A percentile compares a stretch with the other conserved stretches of the same genome.
Evolutionary conservation across 2,797 vertebrate species (phyloP).

Genomic region (Fringilla coelebs): DNA sequence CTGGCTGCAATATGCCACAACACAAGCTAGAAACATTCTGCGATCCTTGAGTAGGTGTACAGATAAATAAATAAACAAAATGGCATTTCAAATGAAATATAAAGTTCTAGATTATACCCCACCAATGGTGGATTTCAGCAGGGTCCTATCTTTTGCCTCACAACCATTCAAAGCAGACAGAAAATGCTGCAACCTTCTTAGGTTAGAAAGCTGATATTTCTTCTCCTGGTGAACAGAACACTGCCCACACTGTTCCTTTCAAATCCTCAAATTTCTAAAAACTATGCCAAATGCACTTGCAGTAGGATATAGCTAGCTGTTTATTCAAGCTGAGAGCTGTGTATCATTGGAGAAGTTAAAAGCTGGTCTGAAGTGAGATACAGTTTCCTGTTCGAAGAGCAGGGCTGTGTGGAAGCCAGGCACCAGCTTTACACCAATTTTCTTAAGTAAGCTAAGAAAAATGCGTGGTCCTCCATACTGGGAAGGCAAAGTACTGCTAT

Average conservation of each 20-base stretch:
- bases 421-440: neutral
- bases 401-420: neutral
- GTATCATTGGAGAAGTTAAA: neutral
- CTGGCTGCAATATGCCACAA: slow-evolving; percentile 5
- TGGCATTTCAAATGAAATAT: neutral
- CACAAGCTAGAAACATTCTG: neutral
- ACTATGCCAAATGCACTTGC: neutral
- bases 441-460: neutral
- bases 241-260: slow-evolving; percentile 36
- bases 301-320: neutral
- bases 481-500: neutral
- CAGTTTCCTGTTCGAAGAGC: neutral
- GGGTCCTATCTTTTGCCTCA: neutral
- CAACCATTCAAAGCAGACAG: neutral
- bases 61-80: slow-evolving; percentile 5
- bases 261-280: slow-evolving; percentile 20
- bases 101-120: neutral
- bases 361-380: neutral
- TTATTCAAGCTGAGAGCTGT: neutral
- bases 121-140: neutral
- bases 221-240: neutral
- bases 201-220: neutral
- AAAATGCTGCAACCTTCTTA: neutral
- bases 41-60: neutral
- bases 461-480: neutral